Conservation (phyloP, 1,140 invertebrate genomes). For the Chrysopa pallens region DNA sequence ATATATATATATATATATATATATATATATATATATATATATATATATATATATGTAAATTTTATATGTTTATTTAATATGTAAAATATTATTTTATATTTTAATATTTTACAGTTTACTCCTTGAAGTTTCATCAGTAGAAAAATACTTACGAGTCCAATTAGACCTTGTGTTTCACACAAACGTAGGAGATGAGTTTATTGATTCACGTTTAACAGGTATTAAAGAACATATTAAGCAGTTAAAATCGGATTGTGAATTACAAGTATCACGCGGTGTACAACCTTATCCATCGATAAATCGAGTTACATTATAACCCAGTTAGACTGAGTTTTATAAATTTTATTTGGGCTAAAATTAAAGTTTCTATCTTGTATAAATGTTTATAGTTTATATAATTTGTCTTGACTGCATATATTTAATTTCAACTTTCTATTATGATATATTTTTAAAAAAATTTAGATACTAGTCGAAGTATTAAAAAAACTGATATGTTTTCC, state of each 20-base stretch:
- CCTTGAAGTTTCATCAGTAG: constrained; percentile 29
- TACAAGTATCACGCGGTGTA: constrained; percentile 25
- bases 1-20: background rate
- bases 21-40: background rate
- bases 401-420: too few relatives aligned
- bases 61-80: too few relatives aligned
- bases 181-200: constrained; percentile 32
- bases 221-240: constrained; percentile 28
- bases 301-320: constrained; percentile 7
- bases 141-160: constrained; percentile 29
- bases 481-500: too few relatives aligned
- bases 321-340: constrained; percentile 4
- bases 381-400: too few relatives aligned
- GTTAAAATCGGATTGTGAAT: constrained; percentile 29
- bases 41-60: constrained; percentile 2
- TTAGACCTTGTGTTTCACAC: constrained; percentile 30
- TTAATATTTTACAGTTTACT: constrained; percentile 25
- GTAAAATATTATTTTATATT: too few relatives aligned
- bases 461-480: too few relatives aligned
- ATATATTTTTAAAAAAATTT: too few relatives aligned
- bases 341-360: background rate
- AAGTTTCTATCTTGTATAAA: background rate
- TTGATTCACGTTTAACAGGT: constrained; percentile 31
- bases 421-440: too few relatives aligned
- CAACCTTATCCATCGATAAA: constrained; percentile 10